Percentiles rank a stretch among this genome's conserved stretches.
These are phyloP conservation scores for Parapristionchus giblindavisi DNA, from an alignment of 2,888 invertebrate genomes.

Conservation along the genomic window DNA sequence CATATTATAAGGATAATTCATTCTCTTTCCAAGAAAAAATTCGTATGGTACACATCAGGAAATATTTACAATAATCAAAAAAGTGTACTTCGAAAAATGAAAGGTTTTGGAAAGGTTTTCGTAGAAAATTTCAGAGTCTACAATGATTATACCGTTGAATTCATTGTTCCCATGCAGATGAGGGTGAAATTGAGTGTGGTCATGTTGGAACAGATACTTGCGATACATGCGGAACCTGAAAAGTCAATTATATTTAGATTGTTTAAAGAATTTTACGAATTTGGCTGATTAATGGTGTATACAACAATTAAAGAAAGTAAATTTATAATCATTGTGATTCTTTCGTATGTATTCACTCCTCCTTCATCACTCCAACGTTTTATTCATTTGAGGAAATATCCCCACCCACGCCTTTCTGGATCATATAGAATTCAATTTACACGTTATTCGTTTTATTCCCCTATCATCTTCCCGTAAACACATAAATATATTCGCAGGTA, in stretches of 20 bases:
- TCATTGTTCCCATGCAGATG: constrained; percentile 58
- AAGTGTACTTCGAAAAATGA: too few relatives aligned
- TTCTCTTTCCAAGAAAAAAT: neutral
- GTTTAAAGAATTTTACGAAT: too few relatives aligned
- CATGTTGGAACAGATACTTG: constrained; percentile 64
- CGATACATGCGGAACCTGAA: constrained; percentile 55
- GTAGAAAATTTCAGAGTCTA: neutral
- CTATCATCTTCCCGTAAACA: too few relatives aligned
- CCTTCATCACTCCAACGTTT: too few relatives aligned
- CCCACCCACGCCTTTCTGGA: neutral
- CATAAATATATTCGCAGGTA: too few relatives aligned
- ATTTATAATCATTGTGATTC: too few relatives aligned
- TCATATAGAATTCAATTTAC: neutral
- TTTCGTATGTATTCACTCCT: too few relatives aligned
- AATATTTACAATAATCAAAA: neutral
- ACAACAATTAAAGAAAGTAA: too few relatives aligned
- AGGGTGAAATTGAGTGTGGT: constrained; percentile 63
- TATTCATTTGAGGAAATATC: neutral
- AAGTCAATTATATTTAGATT: too few relatives aligned
- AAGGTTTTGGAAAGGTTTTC: neutral
- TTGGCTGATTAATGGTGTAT: too few relatives aligned
- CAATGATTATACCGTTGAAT: neutral
- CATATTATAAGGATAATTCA: neutral
- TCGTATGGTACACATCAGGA: neutral
- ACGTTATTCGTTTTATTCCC: too few relatives aligned